A percentile compares a stretch with the other conserved stretches of the same genome.
phyloP scores from a whole-genome alignment of 2,113 vertebrate genomes.

The Gadus macrocephalus region DNA sequence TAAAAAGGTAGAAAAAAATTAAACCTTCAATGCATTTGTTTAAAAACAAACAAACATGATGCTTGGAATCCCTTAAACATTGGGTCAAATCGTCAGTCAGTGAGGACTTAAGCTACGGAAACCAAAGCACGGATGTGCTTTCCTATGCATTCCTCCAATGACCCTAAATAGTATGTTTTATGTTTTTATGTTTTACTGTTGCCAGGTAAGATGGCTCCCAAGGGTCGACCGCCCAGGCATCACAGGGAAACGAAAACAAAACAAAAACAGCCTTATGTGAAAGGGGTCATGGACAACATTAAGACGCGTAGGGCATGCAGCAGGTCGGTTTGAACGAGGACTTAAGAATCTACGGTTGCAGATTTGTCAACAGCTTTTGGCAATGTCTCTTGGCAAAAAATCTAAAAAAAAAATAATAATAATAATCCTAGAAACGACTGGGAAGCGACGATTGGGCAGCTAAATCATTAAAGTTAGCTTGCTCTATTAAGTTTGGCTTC shows the following conservation, averaged over 20 bases:
- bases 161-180: conserved; percentile 5
- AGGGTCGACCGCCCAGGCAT: neutral
- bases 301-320: conserved; percentile 21
- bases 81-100: no score
- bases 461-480: conserved; percentile 16
- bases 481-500: neutral
- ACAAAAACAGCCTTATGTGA: neutral
- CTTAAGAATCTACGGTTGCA: neutral
- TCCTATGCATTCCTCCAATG: conserved; percentile 7
- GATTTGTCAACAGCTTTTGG: conserved; percentile 12
- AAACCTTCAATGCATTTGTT: conserved; percentile 12
- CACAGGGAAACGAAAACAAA: neutral
- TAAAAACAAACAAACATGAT: neutral
- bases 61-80: conserved; percentile 8
- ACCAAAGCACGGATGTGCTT: neutral
- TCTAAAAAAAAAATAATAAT: neutral
- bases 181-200: no score
- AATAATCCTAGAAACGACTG: neutral
- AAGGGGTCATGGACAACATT: conserved; percentile 9
- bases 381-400: conserved; percentile 20
- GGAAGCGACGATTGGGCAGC: neutral
- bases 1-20: conserved; percentile 38
- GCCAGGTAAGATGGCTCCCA: no score
- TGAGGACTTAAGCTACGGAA: neutral
- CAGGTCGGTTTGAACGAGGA: neutral